Percentiles rank a stretch among this genome's conserved stretches.
phyloP scores from a whole-genome alignment of 2,888 invertebrate genomes.

The Drosophila birchii region DNA sequence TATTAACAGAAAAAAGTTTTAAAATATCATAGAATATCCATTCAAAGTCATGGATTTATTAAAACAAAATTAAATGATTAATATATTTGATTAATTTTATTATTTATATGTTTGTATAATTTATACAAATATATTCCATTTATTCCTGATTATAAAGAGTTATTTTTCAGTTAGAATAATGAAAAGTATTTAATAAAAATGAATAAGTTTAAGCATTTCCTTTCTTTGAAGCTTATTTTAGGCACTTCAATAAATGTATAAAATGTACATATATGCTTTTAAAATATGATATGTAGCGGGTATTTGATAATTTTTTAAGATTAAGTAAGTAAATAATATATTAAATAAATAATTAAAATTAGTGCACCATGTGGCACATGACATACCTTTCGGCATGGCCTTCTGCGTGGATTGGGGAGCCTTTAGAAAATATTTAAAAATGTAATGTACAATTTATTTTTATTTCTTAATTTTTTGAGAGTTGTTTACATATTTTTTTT shows the following conservation, averaged over 20 bases:
- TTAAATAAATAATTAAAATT: too few species aligned
- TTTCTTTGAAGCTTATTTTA: not conserved
- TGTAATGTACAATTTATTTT: too few species aligned
- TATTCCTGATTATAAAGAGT: not conserved
- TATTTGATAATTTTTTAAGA: not conserved
- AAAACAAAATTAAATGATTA: too few species aligned
- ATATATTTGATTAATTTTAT: too few species aligned
- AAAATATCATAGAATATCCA: not conserved
- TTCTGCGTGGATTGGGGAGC: not conserved
- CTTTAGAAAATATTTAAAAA: not conserved
- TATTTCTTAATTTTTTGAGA: not conserved
- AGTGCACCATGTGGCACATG: not conserved
- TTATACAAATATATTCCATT: not conserved
- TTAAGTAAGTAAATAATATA: not conserved
- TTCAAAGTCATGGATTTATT: not conserved
- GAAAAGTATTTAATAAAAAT: not conserved
- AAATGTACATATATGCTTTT: not conserved
- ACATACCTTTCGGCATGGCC: rapidly evolving
- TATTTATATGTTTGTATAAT: not conserved
- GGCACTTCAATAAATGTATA: not conserved
- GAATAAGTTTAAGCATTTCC: too few species aligned
- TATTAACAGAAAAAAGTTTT: not conserved
- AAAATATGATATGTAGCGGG: too few species aligned
- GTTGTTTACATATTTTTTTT: not conserved
- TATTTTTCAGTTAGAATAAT: not conserved